phyloP scores from a whole-genome alignment of 1,140 invertebrate genomes.

The Drosophila nannoptera region DNA sequence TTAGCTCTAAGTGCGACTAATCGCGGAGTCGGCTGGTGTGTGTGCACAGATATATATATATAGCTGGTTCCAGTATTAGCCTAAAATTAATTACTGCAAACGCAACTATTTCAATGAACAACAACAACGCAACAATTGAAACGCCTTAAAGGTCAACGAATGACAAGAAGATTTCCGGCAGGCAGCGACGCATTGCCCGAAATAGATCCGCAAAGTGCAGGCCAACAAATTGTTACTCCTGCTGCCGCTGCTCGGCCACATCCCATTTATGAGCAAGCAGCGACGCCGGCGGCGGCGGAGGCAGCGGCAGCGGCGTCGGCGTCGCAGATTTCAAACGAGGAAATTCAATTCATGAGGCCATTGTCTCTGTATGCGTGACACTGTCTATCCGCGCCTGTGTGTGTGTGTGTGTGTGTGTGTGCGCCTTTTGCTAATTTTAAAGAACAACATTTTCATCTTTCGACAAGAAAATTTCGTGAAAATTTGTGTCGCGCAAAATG shows the following conservation, averaged over 20 bases:
- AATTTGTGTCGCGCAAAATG: conserved; percentile 68
- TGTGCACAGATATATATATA: too few relatives aligned
- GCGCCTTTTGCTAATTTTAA: conserved; percentile 73
- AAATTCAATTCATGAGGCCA: conserved; percentile 44
- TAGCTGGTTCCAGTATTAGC: conserved; percentile 1
- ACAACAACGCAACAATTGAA: conserved; percentile 7
- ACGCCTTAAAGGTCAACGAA: conserved; percentile 68
- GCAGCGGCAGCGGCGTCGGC: conserved; percentile 28
- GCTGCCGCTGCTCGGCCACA: conserved; percentile 37
- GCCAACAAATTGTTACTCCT: conserved; percentile 51
- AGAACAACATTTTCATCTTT: conserved; percentile 74
- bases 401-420: conserved; percentile 34
- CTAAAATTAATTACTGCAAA: neutral
- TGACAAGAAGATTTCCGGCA: conserved; percentile 74
- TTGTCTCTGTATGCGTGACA: conserved; percentile 2
- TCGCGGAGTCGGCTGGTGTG: too few relatives aligned
- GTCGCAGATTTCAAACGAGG: conserved; percentile 22
- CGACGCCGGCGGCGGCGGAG: conserved; percentile 12
- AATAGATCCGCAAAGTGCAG: conserved; percentile 67
- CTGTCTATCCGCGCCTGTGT: neutral
- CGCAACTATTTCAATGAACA: conserved; percentile 6
- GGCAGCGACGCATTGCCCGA: conserved; percentile 32
- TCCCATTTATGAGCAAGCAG: conserved; percentile 60
- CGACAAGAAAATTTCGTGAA: conserved; percentile 64
- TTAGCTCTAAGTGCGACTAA: neutral